Evolutionary conservation across 2,113 vertebrate species (phyloP), one percentile per base, ranked within the genome.

Genomic region (Perca fluviatilis): DNA sequence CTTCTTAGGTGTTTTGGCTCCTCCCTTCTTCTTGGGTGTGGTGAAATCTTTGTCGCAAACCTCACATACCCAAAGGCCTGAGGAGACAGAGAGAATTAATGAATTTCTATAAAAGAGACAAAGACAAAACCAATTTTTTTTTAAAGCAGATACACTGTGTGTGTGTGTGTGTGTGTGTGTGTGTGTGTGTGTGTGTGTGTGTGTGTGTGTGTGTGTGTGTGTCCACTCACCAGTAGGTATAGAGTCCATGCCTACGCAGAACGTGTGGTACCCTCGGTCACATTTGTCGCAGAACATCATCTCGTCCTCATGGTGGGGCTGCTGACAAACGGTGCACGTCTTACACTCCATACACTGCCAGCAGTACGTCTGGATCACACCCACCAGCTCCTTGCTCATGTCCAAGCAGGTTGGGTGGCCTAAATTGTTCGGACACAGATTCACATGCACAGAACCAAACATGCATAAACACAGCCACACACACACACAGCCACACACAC

Each of bases 281-380:
- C 98, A 99, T 77, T 97, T 96, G 91, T 99, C 98, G 90, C 98
- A 99, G 96, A 99, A 99, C 98, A 99, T 99, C 98, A 99, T 98
- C 91, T 99, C 97, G 79, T 99, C 98, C 95, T 99, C 98, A 0
- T 99, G 98, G 87, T 99, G 98, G 68, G 98, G 98, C 90, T 99
- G 97, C 93, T 98, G 96, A 27, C 98, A 99, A 76, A 99, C 92
- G 67, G 97, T 97, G 95, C 98, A 99, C 0, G 98, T 98, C 93
- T 99, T 99, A 89, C 98, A 99, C 90, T 99, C 98, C 98, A 99
- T 99, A 85, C 98, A 99, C 92, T 99, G 98, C 98, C 98, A 99
- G 7, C 96, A 96, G 75, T 99, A 99, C 12, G 98, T 99, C 94
- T 98, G 98, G 94, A 99, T 98, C 92, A 98, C 94, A 82, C 94